Evolutionary conservation across 1,140 invertebrate species (phyloP), one percentile per base, ranked within the genome.

Genomic region (Aphelinus certus): DNA sequence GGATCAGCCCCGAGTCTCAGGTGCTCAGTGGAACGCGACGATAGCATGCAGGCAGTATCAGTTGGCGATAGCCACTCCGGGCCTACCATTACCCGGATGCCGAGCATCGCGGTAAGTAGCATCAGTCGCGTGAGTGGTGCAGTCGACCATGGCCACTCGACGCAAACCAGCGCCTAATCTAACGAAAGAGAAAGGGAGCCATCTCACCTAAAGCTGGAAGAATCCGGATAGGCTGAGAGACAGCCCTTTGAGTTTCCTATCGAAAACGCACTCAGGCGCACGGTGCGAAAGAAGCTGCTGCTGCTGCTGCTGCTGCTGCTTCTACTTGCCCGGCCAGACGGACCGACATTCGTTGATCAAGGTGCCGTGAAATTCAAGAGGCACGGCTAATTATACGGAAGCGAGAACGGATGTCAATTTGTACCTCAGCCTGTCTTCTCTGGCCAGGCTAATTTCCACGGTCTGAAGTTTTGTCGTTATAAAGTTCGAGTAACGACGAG

Each of bases 321-420:
- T 26, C 26, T 26, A 26, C 58, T 60, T 42, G 26, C 7, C 42
- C 26, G 10, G 60, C 43, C 43, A 62, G 60, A 7, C 43, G 9
- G 9, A 48, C 46, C 7, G 61, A 60, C 43, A 10, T 7, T 47
- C 61, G 46, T 60, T 60, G 49, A 69, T 49, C 43, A 69, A 60
- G 46, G 67, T 56, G 51, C 45, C 26, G 26, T 26, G 57, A 69
- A 69, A 69, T 69, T 61, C 67, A 69, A 69, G 46, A 69, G 57
- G 10, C 10, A n/a, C 3, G 45, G 26, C 2, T 68, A 68, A 58
- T 68, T 68, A 57, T 56, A 67, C 4, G 56, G 56, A 58, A 58
- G 56, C 56, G 9, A 53, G 51, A 53, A 53, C 4, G 26, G 26
- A 26, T 26, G 26, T 26, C 26, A 26, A 26, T 26, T 26, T 26